Evolutionary conservation across 2,113 vertebrate species (phyloP).

Genomic region (Saiga tatarica): DNA sequence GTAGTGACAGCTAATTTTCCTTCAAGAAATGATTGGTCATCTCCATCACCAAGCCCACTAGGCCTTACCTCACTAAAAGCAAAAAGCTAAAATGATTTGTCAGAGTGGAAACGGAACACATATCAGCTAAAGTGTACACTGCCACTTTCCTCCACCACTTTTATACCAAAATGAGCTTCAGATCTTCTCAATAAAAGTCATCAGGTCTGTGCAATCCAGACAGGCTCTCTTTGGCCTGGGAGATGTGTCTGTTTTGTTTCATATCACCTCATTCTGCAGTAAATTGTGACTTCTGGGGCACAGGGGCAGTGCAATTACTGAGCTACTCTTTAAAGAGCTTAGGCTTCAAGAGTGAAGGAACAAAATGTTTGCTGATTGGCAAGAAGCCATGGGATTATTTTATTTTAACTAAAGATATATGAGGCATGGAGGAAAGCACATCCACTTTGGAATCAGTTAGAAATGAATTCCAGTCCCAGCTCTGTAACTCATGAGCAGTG

Average conservation of each 20-base stretch:
- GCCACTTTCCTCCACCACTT: neutral
- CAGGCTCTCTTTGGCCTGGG: constrained; percentile 71
- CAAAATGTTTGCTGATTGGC: constrained; percentile 55
- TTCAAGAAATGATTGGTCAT: constrained; percentile 61
- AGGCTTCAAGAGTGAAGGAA: constrained; percentile 51
- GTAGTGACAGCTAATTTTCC: constrained; percentile 51
- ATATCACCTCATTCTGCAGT: constrained; percentile 84
- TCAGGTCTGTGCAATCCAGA: constrained; percentile 78
- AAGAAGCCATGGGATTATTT: constrained; percentile 63
- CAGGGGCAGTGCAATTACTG: constrained; percentile 76
- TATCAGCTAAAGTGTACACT: neutral
- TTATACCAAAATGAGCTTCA: constrained; percentile 81
- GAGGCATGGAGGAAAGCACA: constrained; percentile 52
- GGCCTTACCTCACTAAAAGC: constrained; percentile 61
- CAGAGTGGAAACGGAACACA: constrained; percentile 73
- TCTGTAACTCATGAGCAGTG: neutral
- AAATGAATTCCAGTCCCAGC: constrained; percentile 39
- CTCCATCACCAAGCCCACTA: constrained; percentile 12
- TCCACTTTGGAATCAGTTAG: neutral
- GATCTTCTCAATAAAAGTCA: constrained; percentile 78
- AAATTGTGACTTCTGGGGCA: constrained; percentile 82
- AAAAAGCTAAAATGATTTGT: constrained; percentile 57
- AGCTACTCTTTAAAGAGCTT: constrained; percentile 77
- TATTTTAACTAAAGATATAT: constrained; percentile 60
- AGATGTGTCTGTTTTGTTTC: constrained; percentile 82